Evolutionary conservation across 2,888 invertebrate species (phyloP).

Genomic region (Argyra leucocephala): DNA sequence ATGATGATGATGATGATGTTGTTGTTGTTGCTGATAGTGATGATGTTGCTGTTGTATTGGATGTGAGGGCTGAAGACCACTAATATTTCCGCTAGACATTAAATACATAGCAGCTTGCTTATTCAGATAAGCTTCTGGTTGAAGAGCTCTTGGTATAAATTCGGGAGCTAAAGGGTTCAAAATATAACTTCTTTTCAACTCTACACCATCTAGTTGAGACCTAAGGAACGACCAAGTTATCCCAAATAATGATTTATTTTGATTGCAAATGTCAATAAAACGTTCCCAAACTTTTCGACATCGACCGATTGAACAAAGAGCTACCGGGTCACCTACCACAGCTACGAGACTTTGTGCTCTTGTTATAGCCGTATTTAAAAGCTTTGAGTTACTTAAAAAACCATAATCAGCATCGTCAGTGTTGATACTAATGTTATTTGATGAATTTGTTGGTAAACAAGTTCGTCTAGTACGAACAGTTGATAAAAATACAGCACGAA

Average conservation of each 20-base stretch:
- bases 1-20: conserved; percentile 24
- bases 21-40: conserved; percentile 24
- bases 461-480: conserved; percentile 64
- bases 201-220: conserved; percentile 61
- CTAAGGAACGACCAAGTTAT: conserved; percentile 60
- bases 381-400: conserved; percentile 69
- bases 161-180: conserved; percentile 75
- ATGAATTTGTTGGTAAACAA: conserved; percentile 46
- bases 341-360: conserved; percentile 73
- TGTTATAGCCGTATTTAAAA: conserved; percentile 73
- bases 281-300: conserved; percentile 75
- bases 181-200: conserved; percentile 63
- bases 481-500: conserved; percentile 69
- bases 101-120: conserved; percentile 40
- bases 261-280: conserved; percentile 61
- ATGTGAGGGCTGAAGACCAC: conserved; percentile 20
- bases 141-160: conserved; percentile 58
- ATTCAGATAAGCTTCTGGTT: conserved; percentile 45
- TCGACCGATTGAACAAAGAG: conserved; percentile 67
- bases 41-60: conserved; percentile 27
- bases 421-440: conserved; percentile 29
- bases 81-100: conserved; percentile 23
- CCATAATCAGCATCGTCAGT: conserved; percentile 63
- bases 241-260: conserved; percentile 61
- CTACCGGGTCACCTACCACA: conserved; percentile 76